Evolutionary conservation across 2,113 vertebrate genomes (phyloP), one percentile per base, ranked within the genome.

Genomic region (Piaya cayana): DNA sequence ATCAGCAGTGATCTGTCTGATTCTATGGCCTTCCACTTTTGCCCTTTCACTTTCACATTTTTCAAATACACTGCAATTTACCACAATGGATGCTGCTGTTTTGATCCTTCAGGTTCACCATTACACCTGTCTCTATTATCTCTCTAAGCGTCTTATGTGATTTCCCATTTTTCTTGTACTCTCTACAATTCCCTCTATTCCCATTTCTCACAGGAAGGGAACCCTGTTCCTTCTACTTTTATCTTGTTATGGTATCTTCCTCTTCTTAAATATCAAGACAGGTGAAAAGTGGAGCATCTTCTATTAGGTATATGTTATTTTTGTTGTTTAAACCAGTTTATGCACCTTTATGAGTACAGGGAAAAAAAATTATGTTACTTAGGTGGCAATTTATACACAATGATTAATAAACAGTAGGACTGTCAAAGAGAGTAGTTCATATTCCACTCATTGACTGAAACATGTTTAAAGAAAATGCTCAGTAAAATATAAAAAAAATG

Each of bases 131-230:
- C 37, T 63, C 25, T 12, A 34, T 6, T 30, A 29, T 29, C 19
- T 64, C 45, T 22, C 5, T 45, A 91, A 70, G 12, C 37, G 27
- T 50, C 26, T 86, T 10, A 15, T 21, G 2, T 47, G 27, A 60
- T 58, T 83, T 60, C 23, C 60, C 9, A 10, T 53, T 80, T 53
- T 10, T 69, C 55, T 65, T 83, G 9, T 21, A 19, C 3, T 21
- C 2, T 29, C 19, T 42, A 9, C 13, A 11, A 2, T 69, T 60
- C 11, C 16, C 2, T 53, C 11, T 45, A 25, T 0, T 2, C 5
- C 6, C 7, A 42, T 80, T 80, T 65, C 39, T 76, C 50, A 18
- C n/a, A n/a, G 5, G 3, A 8, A 39, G 7, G 3, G 7, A 45
- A 59, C 8, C 27, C 21, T 23, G 3, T 21, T 63, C 15, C 43